phyloP scores from a whole-genome alignment of 2,113 vertebrate genomes.

The Paralichthys olivaceus region DNA sequence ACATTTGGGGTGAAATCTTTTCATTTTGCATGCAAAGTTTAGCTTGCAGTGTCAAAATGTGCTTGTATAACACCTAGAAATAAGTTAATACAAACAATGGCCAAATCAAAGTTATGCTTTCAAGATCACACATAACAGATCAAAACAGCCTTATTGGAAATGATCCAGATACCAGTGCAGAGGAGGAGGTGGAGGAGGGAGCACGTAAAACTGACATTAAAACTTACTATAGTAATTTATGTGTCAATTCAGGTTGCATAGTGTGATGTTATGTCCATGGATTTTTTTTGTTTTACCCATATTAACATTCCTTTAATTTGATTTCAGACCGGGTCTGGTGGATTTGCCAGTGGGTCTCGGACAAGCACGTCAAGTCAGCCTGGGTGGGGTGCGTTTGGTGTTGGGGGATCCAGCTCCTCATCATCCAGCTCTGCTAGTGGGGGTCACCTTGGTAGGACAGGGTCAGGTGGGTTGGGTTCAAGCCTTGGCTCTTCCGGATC shows the following conservation, averaged over 20 bases:
- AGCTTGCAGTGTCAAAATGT: too few species aligned
- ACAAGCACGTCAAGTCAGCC: not conserved
- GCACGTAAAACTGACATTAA: not conserved
- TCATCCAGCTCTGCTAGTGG: not conserved
- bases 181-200: not conserved
- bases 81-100: not conserved
- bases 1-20: not conserved
- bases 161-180: not conserved
- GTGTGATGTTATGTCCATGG: not conserved
- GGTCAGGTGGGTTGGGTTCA: slow-evolving; percentile 1
- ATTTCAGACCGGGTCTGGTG: slow-evolving; percentile 36
- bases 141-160: not conserved
- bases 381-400: not conserved
- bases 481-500: not conserved
- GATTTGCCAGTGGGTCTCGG: not conserved
- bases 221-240: not conserved
- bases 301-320: not conserved
- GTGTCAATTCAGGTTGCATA: not conserved
- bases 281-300: not conserved
- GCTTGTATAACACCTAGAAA: not conserved
- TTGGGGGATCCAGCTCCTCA: not conserved
- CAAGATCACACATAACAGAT: not conserved
- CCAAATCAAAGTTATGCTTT: not conserved
- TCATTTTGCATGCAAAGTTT: not conserved
- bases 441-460: slow-evolving; percentile 7